Evolutionary conservation across 23 tunicate genomes (phyloP).

Genomic region (Halocynthia aurantium): DNA sequence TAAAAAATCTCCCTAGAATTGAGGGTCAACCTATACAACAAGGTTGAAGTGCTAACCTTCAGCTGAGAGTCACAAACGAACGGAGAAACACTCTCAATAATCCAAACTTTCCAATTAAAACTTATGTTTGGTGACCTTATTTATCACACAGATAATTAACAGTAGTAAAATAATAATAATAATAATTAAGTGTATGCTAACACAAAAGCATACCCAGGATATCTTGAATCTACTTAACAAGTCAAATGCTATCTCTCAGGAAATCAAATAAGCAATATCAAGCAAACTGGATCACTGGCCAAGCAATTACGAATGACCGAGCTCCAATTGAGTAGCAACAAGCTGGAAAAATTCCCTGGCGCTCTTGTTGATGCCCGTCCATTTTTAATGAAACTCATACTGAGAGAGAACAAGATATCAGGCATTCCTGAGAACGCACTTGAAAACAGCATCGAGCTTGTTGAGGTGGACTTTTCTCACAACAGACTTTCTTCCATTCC

Average conservation of each 20-base stretch:
- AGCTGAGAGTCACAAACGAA: too few relatives aligned
- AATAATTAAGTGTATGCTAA: too few relatives aligned
- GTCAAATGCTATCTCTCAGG: not conserved
- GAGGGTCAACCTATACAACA: too few relatives aligned
- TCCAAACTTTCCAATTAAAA: too few relatives aligned
- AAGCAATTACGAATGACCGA: not conserved
- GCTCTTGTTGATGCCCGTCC: conserved; percentile 30
- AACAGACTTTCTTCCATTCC: conserved; percentile 39
- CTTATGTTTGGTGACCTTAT: too few relatives aligned
- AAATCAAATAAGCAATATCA: conserved; percentile 14
- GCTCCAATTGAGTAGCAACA: conserved; percentile 27
- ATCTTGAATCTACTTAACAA: too few relatives aligned
- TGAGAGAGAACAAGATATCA: conserved; percentile 30
- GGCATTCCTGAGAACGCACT: conserved; percentile 13
- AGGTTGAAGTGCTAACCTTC: too few relatives aligned
- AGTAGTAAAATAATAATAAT: too few relatives aligned
- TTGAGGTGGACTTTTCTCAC: conserved; percentile 44
- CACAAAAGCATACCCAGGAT: too few relatives aligned
- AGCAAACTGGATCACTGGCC: not conserved
- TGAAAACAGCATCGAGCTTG: not conserved
- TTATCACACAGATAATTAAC: too few relatives aligned
- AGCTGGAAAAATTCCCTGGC: conserved; percentile 26
- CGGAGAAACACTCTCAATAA: too few relatives aligned
- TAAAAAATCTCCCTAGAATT: too few relatives aligned
- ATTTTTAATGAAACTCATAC: conserved; percentile 1